phyloP scores from a whole-genome alignment of 2,113 vertebrate species.

The Opisthocomus hoazin region DNA sequence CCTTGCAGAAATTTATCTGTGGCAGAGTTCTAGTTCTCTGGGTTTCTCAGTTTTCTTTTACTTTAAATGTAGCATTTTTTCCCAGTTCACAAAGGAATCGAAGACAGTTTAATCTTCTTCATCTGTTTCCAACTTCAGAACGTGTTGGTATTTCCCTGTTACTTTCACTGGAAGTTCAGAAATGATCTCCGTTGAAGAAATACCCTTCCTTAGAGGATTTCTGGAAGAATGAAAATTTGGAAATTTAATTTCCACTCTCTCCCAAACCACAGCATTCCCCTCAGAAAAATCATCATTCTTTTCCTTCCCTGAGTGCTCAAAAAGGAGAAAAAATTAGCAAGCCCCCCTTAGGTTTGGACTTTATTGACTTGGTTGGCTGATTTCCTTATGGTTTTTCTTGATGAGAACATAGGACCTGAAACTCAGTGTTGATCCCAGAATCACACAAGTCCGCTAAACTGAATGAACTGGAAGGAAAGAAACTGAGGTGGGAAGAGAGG shows the following conservation, averaged over 20 bases:
- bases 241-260: background rate
- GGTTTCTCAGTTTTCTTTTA: background rate
- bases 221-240: background rate
- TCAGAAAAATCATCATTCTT: background rate
- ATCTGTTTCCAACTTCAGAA: background rate
- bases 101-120: background rate
- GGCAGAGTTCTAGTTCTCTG: background rate
- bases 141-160: background rate
- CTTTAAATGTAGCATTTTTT: background rate
- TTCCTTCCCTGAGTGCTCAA: background rate
- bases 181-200: background rate
- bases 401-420: background rate
- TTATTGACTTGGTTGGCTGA: background rate
- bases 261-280: background rate
- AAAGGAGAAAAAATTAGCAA: background rate
- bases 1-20: background rate
- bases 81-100: background rate
- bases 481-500: background rate
- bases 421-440: background rate
- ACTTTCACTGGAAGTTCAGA: background rate
- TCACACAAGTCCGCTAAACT: background rate
- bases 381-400: background rate
- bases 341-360: background rate
- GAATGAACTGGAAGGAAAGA: background rate
- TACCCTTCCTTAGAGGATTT: background rate